Conservation (phyloP, 2,888 invertebrate genomes). For the Ornithoptera alexandrae region DNA sequence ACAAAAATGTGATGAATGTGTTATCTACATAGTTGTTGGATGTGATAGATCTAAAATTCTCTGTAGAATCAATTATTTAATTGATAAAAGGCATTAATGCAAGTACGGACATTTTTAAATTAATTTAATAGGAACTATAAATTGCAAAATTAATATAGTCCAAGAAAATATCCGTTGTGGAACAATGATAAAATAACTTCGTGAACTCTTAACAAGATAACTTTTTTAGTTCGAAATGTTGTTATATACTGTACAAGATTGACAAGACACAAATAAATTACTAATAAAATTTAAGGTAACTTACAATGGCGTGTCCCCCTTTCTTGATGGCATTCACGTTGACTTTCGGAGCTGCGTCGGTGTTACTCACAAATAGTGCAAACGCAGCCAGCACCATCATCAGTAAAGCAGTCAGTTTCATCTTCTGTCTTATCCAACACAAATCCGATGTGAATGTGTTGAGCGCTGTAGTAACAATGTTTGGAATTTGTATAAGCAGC, state of each 20-base stretch:
- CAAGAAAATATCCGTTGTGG: no score
- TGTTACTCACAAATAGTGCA: conserved; percentile 37
- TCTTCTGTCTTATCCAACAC: conserved; percentile 21
- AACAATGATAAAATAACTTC: no score
- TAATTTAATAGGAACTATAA: no score
- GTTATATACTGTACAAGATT: no score
- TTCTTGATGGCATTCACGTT: conserved; percentile 39
- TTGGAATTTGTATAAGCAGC: background rate
- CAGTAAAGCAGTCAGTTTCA: conserved; percentile 41
- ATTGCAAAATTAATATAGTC: no score
- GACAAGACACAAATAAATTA: background rate
- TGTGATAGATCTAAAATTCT: no score
- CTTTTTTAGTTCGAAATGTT: no score
- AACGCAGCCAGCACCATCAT: conserved; percentile 40
- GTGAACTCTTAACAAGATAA: no score
- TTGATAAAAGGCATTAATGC: no score
- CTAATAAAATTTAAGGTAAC: conserved; percentile 7
- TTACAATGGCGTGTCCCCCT: conserved; percentile 41
- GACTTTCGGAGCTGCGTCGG: conserved; percentile 42
- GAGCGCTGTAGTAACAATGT: background rate
- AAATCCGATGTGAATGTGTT: background rate
- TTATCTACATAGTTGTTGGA: no score
- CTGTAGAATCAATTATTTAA: no score
- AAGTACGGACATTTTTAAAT: no score
- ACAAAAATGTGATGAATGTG: background rate